A percentile compares a stretch with the other conserved stretches of the same genome.
These are phyloP conservation scores for Drosophila punjabiensis DNA, from an alignment of 1,140 invertebrate species.

Conservation along the genomic window DNA sequence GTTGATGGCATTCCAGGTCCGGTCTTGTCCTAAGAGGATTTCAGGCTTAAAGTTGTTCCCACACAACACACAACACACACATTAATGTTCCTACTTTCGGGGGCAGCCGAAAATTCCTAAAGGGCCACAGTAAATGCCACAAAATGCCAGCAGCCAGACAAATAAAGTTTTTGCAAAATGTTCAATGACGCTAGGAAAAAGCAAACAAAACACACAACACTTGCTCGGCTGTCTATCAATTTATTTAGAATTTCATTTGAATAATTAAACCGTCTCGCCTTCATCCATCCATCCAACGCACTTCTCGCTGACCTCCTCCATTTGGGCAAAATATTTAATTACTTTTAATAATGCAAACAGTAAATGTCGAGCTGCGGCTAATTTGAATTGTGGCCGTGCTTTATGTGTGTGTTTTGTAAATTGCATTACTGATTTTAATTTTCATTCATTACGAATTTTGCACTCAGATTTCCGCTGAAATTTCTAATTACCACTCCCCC, in stretches of 20 bases:
- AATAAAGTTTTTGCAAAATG: conserved; percentile 39
- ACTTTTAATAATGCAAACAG: conserved; percentile 47
- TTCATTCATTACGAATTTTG: conserved; percentile 13
- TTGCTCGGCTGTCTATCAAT: conserved; percentile 16
- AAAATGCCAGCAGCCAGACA: conserved; percentile 44
- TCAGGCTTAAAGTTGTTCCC: conserved; percentile 33
- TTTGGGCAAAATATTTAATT: conserved; percentile 55
- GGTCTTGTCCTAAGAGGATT: conserved; percentile 28
- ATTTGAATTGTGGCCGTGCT: conserved; percentile 32
- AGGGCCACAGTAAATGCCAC: conserved; percentile 36
- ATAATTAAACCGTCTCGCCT: conserved; percentile 55
- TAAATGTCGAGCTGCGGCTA: conserved; percentile 31
- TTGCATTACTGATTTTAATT: conserved; percentile 33
- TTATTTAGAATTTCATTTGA: conserved; percentile 56
- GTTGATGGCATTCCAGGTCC: conserved; percentile 21
- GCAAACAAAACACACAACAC: conserved; percentile 15
- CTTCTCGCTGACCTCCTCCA: conserved; percentile 23
- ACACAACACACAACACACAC: background rate
- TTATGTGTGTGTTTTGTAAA: conserved; percentile 13
- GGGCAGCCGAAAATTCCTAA: conserved; percentile 12
- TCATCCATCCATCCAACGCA: conserved; percentile 5
- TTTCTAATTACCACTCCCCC: conserved; percentile 21
- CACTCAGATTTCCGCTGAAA: background rate
- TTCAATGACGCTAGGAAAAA: conserved; percentile 13
- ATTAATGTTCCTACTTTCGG: conserved; percentile 3